Percentiles rank a stretch among this genome's conserved stretches.
Evolutionary conservation across 2,113 vertebrate genomes (phyloP).

Genomic region (Clarias magur): DNA sequence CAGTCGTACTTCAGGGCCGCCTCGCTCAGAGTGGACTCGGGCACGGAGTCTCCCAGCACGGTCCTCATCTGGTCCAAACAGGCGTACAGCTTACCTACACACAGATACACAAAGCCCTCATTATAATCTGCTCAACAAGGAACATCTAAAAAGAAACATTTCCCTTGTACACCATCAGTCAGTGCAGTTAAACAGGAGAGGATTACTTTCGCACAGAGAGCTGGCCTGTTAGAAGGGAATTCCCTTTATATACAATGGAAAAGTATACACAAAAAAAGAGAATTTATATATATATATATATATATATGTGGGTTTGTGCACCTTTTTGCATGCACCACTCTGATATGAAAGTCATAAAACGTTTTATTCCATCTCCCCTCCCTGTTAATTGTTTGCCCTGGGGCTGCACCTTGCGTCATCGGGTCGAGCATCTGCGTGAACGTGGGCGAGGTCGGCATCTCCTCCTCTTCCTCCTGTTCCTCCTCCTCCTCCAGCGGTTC

Average conservation of each 20-base stretch:
- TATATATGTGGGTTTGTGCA: neutral
- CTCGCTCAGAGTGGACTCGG: constrained; percentile 82
- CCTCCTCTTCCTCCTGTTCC: constrained; percentile 71
- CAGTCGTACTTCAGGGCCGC: constrained; percentile 83
- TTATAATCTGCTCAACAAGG: neutral
- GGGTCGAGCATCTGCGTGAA: constrained; percentile 74
- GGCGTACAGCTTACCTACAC: constrained; percentile 73
- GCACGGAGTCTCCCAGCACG: constrained; percentile 83
- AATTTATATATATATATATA: neutral
- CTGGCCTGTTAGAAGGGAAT: neutral
- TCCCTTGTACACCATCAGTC: neutral
- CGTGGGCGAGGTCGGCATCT: constrained; percentile 66
- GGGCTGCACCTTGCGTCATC: constrained; percentile 79
- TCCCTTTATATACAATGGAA: neutral
- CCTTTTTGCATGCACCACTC: too few relatives aligned
- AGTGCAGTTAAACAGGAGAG: neutral
- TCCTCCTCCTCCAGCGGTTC: constrained; percentile 87
- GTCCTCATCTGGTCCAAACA: constrained; percentile 95
- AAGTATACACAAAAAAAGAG: neutral
- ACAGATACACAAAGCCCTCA: neutral
- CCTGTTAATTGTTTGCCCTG: neutral
- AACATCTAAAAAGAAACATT: constrained; percentile 7
- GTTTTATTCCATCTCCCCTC: too few relatives aligned
- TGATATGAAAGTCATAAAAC: too few relatives aligned
- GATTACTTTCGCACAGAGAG: neutral